Evolutionary conservation across 1,140 invertebrate species (phyloP), one percentile per base, ranked within the genome.

Genomic region (Drosophila sp.): DNA sequence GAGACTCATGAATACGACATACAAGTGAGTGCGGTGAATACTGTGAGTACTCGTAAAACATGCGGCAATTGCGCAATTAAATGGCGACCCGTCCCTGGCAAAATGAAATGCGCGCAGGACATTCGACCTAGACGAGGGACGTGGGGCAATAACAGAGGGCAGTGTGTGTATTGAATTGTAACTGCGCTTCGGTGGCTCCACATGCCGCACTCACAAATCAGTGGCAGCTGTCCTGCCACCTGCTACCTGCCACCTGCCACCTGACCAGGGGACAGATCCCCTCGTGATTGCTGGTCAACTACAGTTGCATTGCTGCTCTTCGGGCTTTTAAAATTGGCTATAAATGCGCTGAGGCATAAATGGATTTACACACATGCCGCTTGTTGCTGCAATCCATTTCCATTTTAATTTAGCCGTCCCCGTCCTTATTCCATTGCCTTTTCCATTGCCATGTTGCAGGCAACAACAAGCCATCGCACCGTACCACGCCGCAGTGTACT

Each of bases 341-440:
- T 84, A 84, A 84, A 86, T 86, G 81, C 81, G 56, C 78, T 84
- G 81, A 65, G 65, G 81, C 81, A 86, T 81, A 86, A 84, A 84
- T 80, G 78, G 81, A 86, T 86, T 84, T 84, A 84, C 81, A 86
- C 82, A 84, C 81, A 84, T 78, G 74, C 78, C 46, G 80, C 81
- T 86, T 86, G 80, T 86, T 87, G 78, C 81, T 75, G 62, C 54
- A 77, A 64, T 59, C 66, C 71, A 69, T 71, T 76, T 61, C 57
- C 73, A 76, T 74, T 64, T 58, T n/a, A 29, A 32, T 74, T 66
- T n/a, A n/a, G n/a, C 59, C 72, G 72, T 66, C 8, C 13, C n/a
- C 46, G 32, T 7, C 29, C n/a, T 2, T 25, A 34, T 34, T 34
- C 29, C 27, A 32, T 64, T 70, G 45, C 62, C 66, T 69, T 63